phyloP scores from a whole-genome alignment of 2,113 vertebrate species.

The Lophius piscatorius region DNA sequence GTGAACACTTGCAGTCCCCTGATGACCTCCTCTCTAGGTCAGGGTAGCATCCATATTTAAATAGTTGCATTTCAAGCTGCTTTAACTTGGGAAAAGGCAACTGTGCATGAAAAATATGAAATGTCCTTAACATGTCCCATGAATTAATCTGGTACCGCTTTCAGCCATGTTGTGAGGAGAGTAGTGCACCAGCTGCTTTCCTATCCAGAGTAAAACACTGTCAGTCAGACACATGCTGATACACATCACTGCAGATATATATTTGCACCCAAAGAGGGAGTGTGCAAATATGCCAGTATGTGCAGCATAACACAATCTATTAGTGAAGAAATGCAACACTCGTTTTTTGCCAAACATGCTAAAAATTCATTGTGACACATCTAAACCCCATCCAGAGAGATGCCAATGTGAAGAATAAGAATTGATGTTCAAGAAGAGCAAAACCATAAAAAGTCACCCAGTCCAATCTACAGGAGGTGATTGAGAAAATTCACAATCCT shows the following conservation, averaged over 20 bases:
- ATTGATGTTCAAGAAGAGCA: constrained; percentile 2
- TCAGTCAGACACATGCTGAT: background rate
- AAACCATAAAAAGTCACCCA: constrained; percentile 48
- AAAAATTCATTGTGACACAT: background rate
- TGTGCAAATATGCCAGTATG: too few species aligned
- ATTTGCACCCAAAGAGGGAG: background rate
- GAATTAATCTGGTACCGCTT: too few species aligned
- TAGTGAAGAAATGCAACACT: background rate
- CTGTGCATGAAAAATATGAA: background rate
- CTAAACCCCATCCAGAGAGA: background rate
- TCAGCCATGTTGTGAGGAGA: too few species aligned
- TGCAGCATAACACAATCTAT: background rate
- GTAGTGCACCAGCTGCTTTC: too few species aligned
- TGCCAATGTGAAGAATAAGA: constrained; percentile 15
- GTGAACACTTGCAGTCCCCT: too few species aligned
- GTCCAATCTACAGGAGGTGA: constrained; percentile 31
- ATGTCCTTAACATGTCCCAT: background rate
- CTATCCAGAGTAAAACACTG: constrained; percentile 5
- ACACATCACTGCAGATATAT: background rate
- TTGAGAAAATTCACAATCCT: constrained; percentile 30
- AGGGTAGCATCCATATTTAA: too few species aligned
- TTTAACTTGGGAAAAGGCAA: background rate
- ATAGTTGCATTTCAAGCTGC: too few species aligned
- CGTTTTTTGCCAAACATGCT: background rate
- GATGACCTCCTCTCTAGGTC: too few species aligned